Base-by-base conservation (phyloP, 2,888 invertebrate species). In the Lapara coniferarum region DNA sequence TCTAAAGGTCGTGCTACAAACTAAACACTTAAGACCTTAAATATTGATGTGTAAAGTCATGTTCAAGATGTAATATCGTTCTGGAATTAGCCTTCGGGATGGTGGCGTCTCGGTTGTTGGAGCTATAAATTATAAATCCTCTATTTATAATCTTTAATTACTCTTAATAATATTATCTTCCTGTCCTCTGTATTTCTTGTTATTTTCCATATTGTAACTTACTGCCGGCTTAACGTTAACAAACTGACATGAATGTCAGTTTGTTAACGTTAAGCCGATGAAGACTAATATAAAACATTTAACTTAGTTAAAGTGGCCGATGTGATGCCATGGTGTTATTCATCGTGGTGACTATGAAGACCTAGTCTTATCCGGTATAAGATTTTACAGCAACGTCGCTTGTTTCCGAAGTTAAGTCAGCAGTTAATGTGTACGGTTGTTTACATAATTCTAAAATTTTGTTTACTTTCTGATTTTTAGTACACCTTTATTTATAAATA, bases 401-500 rank as follows among this genome's bases (percentile, higher is more conserved):
- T 19, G 19, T 63, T 63, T 12, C 49, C 12, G 12, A 63, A 19
- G 10, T 13, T 19, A 19, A 46, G 19, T 19, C 7, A 2, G 2
- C 7, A 19, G 59, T 59, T 59, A 46, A 13, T 46, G 44, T 59
- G 59, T 8, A 14, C 4, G 16, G 3, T 8, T 63, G 19, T 49
- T 46, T 49, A 63, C 7, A 16, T 63, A 12, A 49, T 19, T 49
- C 49, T 63, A 59, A 4, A 44, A 44, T 59, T 46, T 44, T 58
- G 10, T 59, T 59, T 59, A 6, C 16, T 10, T 44, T 59, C 10
- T n/a, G 44, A 46, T 49, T 19, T 63, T 63, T 63, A 63, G 49
- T 12, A 44, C 59, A 12, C 13, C 46, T 49, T 63, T 71, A 67
- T 75, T 59, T 69, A 72, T 79, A 78, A 81, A 74, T 73, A 75